A percentile compares a stretch with the other conserved stretches of the same genome.
phyloP scores from a whole-genome alignment of 2,797 vertebrate genomes.

The Geotria australis region DNA sequence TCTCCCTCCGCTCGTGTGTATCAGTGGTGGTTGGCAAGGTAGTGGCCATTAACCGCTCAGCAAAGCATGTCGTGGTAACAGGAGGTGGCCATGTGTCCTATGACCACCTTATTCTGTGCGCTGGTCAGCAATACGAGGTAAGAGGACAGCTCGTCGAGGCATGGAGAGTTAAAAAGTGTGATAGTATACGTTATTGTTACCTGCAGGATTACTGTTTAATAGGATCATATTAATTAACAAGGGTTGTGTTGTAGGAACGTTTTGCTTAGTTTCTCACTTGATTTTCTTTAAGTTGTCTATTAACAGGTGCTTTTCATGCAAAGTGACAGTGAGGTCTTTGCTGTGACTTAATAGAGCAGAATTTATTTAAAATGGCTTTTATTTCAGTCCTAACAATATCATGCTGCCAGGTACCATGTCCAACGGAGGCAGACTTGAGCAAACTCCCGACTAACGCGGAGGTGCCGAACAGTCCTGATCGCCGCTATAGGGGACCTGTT shows the following conservation, averaged over 20 bases:
- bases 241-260: too few relatives aligned
- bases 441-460: conserved; percentile 8
- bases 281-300: too few relatives aligned
- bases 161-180: too few relatives aligned
- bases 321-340: too few relatives aligned
- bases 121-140: conserved; percentile 58
- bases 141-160: conserved; percentile 2
- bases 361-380: background rate
- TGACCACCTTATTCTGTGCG: conserved; percentile 53
- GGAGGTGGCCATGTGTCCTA: conserved; percentile 19
- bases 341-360: too few relatives aligned
- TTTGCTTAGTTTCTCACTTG: too few relatives aligned
- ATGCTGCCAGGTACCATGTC: conserved; percentile 19
- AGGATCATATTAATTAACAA: too few relatives aligned
- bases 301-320: too few relatives aligned
- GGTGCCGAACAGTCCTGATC: conserved; percentile 2
- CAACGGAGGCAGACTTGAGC: conserved; percentile 11
- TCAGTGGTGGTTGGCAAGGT: conserved; percentile 39
- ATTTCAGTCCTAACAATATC: background rate
- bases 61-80: conserved; percentile 29
- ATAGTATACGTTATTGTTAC: too few relatives aligned
- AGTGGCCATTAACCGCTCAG: conserved; percentile 35
- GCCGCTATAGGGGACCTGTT: conserved; percentile 8
- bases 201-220: too few relatives aligned
- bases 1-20: conserved; percentile 35